Conservation (phyloP, 2,888 invertebrate species). For the Mesochorus sp. region DNA sequence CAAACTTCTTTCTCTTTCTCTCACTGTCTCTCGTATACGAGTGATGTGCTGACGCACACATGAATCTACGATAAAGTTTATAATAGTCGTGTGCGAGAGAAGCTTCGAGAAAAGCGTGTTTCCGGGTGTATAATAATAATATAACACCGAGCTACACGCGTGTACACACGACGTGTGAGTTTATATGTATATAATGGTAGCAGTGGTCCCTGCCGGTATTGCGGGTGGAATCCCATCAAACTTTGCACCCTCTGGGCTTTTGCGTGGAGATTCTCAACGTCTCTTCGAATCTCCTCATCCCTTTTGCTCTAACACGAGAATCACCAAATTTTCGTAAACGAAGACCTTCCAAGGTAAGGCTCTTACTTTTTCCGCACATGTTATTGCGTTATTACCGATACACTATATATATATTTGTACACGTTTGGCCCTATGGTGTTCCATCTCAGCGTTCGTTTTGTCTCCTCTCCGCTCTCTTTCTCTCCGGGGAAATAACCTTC, state of each 20-base stretch:
- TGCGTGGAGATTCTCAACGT: conserved; percentile 42
- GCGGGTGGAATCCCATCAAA: conserved; percentile 65
- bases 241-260: conserved; percentile 59
- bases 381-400: conserved; percentile 38
- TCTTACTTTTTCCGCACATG: conserved; percentile 18
- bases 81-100: conserved; percentile 51
- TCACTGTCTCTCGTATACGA: background rate
- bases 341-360: conserved; percentile 30
- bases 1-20: background rate
- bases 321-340: conserved; percentile 63
- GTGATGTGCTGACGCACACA: background rate
- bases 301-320: conserved; percentile 11
- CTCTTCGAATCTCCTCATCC: conserved; percentile 18
- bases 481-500: conserved; percentile 72
- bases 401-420: background rate
- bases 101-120: conserved; percentile 20
- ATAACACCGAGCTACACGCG: background rate
- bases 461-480: conserved; percentile 42
- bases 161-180: background rate
- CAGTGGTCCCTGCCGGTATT: conserved; percentile 46
- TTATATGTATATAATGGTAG: conserved; percentile 3
- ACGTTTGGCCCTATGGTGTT: background rate
- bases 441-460: conserved; percentile 22
- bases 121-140: conserved; percentile 2
- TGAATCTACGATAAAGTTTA: conserved; percentile 55